A percentile compares a stretch with the other conserved stretches of the same genome.
phyloP scores from a whole-genome alignment of 2,113 vertebrate species.

The Propithecus coquereli region DNA sequence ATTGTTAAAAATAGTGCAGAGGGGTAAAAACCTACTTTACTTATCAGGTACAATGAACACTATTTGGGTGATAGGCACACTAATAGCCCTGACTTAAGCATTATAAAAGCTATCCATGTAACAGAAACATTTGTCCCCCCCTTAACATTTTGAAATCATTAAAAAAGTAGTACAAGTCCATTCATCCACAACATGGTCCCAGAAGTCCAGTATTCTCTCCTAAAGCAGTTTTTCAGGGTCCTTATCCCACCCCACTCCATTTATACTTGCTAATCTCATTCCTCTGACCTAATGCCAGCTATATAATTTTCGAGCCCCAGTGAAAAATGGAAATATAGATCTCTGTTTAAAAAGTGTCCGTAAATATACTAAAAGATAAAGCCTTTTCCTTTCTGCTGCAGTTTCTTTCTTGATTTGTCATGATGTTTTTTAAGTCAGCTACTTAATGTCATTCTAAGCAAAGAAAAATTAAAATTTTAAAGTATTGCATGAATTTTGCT shows the following conservation, averaged over 20 bases:
- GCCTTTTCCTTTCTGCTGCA: background rate
- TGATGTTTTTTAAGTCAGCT: background rate
- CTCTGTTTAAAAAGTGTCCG: background rate
- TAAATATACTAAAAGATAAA: background rate
- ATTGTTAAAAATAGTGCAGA: background rate
- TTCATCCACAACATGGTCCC: background rate
- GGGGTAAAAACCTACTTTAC: too few species aligned
- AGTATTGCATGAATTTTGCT: background rate
- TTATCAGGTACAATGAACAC: too few species aligned
- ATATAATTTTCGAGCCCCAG: background rate
- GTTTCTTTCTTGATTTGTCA: background rate
- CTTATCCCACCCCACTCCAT: background rate
- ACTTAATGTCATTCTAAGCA: background rate
- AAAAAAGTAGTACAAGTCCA: background rate
- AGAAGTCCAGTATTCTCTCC: background rate
- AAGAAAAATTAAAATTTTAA: background rate
- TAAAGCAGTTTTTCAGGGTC: background rate
- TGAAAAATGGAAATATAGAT: background rate
- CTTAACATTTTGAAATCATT: too few species aligned
- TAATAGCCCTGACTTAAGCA: too few species aligned
- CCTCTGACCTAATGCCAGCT: background rate
- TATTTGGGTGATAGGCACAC: too few species aligned
- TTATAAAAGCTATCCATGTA: too few species aligned
- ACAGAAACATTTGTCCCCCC: too few species aligned
- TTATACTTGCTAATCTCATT: background rate